Base-by-base conservation (phyloP, 2,888 invertebrate species). In the Pomacea canaliculata region DNA sequence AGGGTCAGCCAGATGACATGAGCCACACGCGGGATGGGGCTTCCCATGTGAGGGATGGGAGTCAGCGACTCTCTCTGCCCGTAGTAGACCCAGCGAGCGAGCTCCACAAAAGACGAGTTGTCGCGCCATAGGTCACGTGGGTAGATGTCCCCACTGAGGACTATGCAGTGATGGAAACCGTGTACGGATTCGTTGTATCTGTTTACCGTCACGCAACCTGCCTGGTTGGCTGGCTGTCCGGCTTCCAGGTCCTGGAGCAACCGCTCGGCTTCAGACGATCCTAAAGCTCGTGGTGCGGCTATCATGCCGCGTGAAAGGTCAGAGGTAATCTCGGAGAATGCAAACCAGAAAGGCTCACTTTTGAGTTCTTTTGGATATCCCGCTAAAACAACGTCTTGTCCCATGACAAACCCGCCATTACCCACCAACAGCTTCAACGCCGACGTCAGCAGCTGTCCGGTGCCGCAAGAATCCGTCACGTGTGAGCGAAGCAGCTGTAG, bases 41-140 rank as follows among this genome's bases (percentile, higher is more conserved):
- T n/a, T 1, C 48, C 71, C 8, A n/a, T 19, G 16, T 63, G 18
- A 4, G 66, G 66, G 13, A 65, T 46, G 9, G 71, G 59, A n/a
- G 67, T 37, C 46, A 73, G 48, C 7, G 37, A 1, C 16, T 49
- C n/a, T 37, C 77, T 70, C 2, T 48, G 56, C 16, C 77, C 77
- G 68, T 77, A 77, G 18, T 59, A 77, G 51, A 77, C 7, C 77
- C 77, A 75, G 23, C 78, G 60, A 23, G 76, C 16, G 56, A 76
- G 49, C 51, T 76, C 48, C 10, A 51, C 62, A 60, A 76, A 78
- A 5, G 62, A 49, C 13, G 76, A 27, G 48, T 71, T 70, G 4
- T 63, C 27, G 27, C 63, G 49, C 78, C 76, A 76, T 23, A 76
- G 66, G 49, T 62, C 70, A 27, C 37, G 23, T 8, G 78, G 78